These are phyloP conservation scores for Nyctibius bracteatus DNA, from an alignment of 2,113 vertebrate species.

Conservation along the genomic window DNA sequence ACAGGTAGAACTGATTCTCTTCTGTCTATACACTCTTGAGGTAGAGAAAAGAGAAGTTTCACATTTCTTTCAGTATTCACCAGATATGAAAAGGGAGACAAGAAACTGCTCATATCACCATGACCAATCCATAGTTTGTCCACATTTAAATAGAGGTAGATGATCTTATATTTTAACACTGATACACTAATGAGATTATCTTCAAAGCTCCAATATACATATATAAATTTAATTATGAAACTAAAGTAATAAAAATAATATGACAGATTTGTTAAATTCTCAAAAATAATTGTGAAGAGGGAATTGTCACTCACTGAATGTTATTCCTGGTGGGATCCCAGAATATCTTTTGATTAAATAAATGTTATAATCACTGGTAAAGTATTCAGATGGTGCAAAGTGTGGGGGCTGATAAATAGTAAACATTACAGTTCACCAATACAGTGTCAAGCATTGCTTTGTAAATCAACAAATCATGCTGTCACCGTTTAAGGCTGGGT, in stretches of 20 bases:
- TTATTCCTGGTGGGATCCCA: background rate
- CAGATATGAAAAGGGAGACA: background rate
- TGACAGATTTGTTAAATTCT: background rate
- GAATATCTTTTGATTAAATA: background rate
- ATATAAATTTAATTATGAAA: background rate
- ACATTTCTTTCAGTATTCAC: background rate
- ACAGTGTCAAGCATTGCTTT: background rate
- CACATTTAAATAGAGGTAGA: background rate
- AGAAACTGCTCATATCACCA: background rate
- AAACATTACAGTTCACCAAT: background rate
- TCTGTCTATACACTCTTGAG: background rate
- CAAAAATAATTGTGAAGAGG: background rate
- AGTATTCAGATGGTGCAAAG: background rate
- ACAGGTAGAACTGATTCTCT: background rate
- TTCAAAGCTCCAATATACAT: background rate
- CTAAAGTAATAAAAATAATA: background rate
- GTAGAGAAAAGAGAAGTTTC: background rate
- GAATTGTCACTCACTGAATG: background rate
- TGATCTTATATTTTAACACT: background rate
- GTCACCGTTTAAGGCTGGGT: no score
- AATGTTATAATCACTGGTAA: background rate
- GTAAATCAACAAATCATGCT: background rate
- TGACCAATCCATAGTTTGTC: background rate
- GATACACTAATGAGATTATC: background rate
- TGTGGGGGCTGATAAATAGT: background rate